Evolutionary conservation across 2,888 invertebrate genomes (phyloP), one percentile per base, ranked within the genome.

Genomic region (Cremastinae sp.): DNA sequence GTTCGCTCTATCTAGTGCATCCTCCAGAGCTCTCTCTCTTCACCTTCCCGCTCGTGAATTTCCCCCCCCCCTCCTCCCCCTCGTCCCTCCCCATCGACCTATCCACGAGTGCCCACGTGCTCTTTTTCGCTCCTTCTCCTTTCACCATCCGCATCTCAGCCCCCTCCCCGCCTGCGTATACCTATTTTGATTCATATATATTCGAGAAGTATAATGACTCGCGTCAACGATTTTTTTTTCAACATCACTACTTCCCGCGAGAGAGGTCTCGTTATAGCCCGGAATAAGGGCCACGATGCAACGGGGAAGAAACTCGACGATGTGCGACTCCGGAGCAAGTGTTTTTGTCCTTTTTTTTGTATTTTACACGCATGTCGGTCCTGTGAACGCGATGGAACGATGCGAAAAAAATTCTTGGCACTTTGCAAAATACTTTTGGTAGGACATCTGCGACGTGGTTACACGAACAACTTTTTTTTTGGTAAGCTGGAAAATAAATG

Each of bases 181-280:
- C 70, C 72, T 64, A 76, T 83, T 84, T 84, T 81, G 82, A 84
- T 86, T 83, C 84, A 79, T 74, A 78, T 75, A 79, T 83, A n/a
- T n/a, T 82, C 81, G 80, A 79, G 61, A 81, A 81, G 72, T 79
- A 80, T 79, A 80, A 82, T 80, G 82, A 82, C 79, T 80, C 81
- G 82, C 78, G 70, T 81, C 84, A 79, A 70, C 74, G 82, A 83
- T 82, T 79, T 64, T 64, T 51, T 64, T n/a, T n/a, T 51, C 82
- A 79, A 10, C 77, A 61, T 74, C 45, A 79, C 76, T 51, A 61
- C 20, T 70, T 62, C 66, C 62, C 43, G 53, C 74, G 70, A 65
- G 74, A 59, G 54, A 79, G 54, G 12, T 41, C 43, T 66, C 66
- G 71, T 75, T 71, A 56, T 47, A 72, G n/a, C 69, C 64, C 45